A percentile compares a stretch with the other conserved stretches of the same genome.
Conservation (phyloP, 2,113 vertebrate species). For the Hypomesus transpacificus region DNA sequence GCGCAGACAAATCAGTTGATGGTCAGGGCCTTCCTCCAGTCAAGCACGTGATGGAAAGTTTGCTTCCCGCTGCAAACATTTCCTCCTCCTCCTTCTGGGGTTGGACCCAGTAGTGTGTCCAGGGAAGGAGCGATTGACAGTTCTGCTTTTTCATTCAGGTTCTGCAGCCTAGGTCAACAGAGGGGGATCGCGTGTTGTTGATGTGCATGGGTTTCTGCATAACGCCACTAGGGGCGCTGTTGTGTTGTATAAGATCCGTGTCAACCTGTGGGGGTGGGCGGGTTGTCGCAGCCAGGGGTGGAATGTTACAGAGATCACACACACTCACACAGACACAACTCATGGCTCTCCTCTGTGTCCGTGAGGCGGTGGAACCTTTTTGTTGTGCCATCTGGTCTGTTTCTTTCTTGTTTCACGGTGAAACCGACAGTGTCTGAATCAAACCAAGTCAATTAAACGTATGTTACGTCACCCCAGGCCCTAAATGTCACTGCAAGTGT, state of each 20-base stretch:
- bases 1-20: slow-evolving; percentile 42
- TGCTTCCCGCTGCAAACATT: no score
- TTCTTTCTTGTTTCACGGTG: slow-evolving; percentile 15
- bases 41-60: slow-evolving; percentile 27
- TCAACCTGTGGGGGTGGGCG: not conserved
- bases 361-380: not conserved
- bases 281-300: not conserved
- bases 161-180: no score
- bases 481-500: not conserved
- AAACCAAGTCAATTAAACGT: not conserved
- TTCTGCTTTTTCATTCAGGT: not conserved
- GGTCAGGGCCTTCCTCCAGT: slow-evolving; percentile 22
- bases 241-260: slow-evolving; percentile 3
- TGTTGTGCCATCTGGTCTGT: slow-evolving; percentile 51
- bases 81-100: not conserved
- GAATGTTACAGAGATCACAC: slow-evolving; percentile 5
- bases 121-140: not conserved
- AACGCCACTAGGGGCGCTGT: slow-evolving; percentile 38
- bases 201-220: slow-evolving; percentile 15
- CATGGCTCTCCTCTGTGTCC: slow-evolving; percentile 13
- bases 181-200: not conserved
- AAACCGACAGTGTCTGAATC: not conserved
- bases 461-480: not conserved
- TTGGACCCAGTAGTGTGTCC: not conserved
- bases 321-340: slow-evolving; percentile 10